These are phyloP conservation scores for Artemia sp. DNA, from an alignment of 2,888 invertebrate genomes.

Conservation along the genomic window DNA sequence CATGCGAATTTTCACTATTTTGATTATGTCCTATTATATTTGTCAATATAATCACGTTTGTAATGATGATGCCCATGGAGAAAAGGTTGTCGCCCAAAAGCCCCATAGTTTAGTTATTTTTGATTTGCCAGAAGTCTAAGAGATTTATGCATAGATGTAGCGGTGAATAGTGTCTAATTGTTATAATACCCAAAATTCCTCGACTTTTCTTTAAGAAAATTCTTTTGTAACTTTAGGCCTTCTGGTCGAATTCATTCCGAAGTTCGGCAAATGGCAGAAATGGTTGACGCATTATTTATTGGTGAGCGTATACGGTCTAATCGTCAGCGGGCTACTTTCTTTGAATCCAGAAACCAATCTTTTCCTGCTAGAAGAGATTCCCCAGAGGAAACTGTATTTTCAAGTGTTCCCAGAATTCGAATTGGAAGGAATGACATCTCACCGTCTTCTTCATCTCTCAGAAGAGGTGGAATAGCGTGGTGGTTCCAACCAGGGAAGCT, in stretches of 20 bases:
- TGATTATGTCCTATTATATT: too few species aligned
- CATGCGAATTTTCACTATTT: too few species aligned
- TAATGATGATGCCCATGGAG: too few species aligned
- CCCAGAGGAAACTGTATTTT: conserved; percentile 1
- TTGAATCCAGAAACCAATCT: not conserved
- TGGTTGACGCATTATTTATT: conserved; percentile 9
- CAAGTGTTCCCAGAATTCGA: not conserved
- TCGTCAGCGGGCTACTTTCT: conserved; percentile 4
- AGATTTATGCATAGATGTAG: too few species aligned
- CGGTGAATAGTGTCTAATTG: too few species aligned
- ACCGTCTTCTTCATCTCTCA: not conserved
- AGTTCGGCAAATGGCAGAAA: not conserved
- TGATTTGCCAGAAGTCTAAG: too few species aligned
- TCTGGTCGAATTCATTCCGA: conserved; percentile 8
- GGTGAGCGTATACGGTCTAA: conserved; percentile 6
- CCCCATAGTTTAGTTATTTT: too few species aligned
- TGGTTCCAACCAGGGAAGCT: conserved; percentile 8
- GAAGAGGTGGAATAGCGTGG: conserved; percentile 8
- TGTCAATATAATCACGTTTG: too few species aligned
- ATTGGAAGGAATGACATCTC: not conserved
- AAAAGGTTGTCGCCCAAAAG: too few species aligned
- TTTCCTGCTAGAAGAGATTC: conserved; percentile 9
- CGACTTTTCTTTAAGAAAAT: not conserved
- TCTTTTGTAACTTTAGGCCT: not conserved
- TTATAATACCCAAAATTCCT: not conserved